These are phyloP conservation scores for Yasuhikotakia modesta DNA, from an alignment of 2,797 vertebrate species.

Conservation along the genomic window DNA sequence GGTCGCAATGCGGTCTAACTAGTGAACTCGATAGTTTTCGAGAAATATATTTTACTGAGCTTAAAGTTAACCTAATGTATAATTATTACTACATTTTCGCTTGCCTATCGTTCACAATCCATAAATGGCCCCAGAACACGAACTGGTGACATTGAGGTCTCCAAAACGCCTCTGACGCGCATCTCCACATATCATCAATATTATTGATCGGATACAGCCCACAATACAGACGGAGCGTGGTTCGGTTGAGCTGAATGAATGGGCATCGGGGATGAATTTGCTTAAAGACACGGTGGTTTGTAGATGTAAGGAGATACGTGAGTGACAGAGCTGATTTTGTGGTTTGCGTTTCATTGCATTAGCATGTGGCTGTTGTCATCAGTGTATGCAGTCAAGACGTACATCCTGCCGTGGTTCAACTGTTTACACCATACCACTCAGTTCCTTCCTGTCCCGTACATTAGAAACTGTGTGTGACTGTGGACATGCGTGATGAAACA, in stretches of 20 bases:
- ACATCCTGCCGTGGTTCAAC: conserved; percentile 52
- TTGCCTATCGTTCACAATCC: not conserved
- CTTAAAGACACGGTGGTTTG: not conserved
- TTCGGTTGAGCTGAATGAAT: conserved; percentile 8
- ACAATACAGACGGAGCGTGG: conserved; percentile 5
- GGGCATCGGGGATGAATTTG: not conserved
- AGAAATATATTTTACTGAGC: not conserved
- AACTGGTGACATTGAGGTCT: not conserved
- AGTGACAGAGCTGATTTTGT: not conserved
- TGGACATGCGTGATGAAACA: conserved; percentile 15
- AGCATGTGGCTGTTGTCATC: not conserved
- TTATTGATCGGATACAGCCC: conserved; percentile 38
- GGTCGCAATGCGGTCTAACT: not conserved
- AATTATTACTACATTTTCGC: not conserved
- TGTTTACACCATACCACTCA: conserved; percentile 25
- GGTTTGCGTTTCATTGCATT: not conserved
- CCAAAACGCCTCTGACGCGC: conserved; percentile 13
- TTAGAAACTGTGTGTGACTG: conserved; percentile 16
- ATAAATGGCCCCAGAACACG: not conserved
- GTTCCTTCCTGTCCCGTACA: conserved; percentile 39
- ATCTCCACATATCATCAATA: conserved; percentile 30
- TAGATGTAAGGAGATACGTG: not conserved
- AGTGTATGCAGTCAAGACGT: conserved; percentile 27
- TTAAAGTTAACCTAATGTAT: not conserved
- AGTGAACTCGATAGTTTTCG: not conserved